Percentiles rank a stretch among this genome's conserved stretches.
Evolutionary conservation across 2,797 vertebrate species (phyloP).

Genomic region (Bovichtus variegatus): DNA sequence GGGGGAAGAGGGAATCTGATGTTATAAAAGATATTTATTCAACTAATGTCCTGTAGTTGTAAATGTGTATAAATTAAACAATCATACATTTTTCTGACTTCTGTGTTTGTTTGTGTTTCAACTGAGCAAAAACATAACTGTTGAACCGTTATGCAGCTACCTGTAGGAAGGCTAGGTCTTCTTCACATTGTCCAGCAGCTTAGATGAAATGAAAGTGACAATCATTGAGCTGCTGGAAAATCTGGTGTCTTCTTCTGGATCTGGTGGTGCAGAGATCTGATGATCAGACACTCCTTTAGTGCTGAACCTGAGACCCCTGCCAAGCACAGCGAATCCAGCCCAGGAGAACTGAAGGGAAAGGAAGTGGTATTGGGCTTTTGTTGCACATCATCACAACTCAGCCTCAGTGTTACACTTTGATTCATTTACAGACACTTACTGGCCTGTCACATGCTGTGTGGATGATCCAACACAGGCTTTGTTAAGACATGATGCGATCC

Average conservation of each 20-base stretch:
- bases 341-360: background rate
- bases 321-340: background rate
- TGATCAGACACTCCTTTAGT: constrained; percentile 20
- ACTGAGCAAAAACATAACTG: background rate
- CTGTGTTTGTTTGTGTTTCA: constrained; percentile 17
- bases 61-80: constrained; percentile 73
- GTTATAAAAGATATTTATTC: constrained; percentile 62
- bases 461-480: background rate
- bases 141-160: background rate
- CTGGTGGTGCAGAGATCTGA: constrained; percentile 11
- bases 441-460: background rate
- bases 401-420: background rate
- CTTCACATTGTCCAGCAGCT: background rate
- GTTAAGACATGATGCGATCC: background rate
- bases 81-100: constrained; percentile 46
- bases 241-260: background rate
- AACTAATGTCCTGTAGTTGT: constrained; percentile 54
- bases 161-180: background rate
- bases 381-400: background rate
- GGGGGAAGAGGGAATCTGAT: background rate
- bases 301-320: background rate
- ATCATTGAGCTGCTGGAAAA: background rate
- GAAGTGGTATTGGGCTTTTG: background rate
- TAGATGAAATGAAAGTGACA: background rate
- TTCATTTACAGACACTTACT: constrained; percentile 18